Conservation (phyloP, 2,888 invertebrate species). For the Helicoverpa assulta region DNA sequence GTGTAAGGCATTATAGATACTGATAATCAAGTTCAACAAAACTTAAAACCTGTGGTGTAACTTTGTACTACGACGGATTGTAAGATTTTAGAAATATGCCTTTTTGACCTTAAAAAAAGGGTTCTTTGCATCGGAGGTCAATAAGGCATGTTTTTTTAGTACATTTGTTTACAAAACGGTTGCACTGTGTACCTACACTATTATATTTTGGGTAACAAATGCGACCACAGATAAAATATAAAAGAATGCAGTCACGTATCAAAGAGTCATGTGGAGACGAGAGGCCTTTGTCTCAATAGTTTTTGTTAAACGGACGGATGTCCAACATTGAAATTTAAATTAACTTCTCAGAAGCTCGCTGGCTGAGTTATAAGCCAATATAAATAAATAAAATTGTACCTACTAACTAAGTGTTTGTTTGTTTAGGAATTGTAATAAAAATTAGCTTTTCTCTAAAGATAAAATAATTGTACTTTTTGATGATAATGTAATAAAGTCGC, state of each 20-base stretch:
- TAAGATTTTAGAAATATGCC: too few species aligned
- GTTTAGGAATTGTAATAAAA: too few species aligned
- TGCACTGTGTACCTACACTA: neutral
- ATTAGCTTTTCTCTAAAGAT: too few species aligned
- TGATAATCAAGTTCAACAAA: too few species aligned
- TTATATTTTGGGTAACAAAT: constrained; percentile 17
- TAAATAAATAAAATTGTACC: constrained; percentile 8
- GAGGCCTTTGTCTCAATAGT: constrained; percentile 54
- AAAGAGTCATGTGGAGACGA: constrained; percentile 31
- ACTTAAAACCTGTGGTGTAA: too few species aligned
- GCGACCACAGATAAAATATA: constrained; percentile 28
- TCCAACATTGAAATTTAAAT: constrained; percentile 61
- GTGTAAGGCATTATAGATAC: too few species aligned
- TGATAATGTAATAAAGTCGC: too few species aligned
- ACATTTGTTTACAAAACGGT: neutral
- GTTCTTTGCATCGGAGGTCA: too few species aligned
- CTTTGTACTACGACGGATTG: too few species aligned
- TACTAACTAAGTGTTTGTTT: neutral
- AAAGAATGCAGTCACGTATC: constrained; percentile 52
- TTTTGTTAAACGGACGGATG: constrained; percentile 60
- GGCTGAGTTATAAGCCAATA: constrained; percentile 23
- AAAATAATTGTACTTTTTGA: too few species aligned
- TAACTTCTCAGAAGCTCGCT: constrained; percentile 49
- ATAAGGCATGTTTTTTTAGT: neutral
- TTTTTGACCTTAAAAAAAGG: too few species aligned